A percentile compares a stretch with the other conserved stretches of the same genome.
Evolutionary conservation across 2,113 vertebrate genomes (phyloP).

Genomic region (Embiotoca jacksoni): DNA sequence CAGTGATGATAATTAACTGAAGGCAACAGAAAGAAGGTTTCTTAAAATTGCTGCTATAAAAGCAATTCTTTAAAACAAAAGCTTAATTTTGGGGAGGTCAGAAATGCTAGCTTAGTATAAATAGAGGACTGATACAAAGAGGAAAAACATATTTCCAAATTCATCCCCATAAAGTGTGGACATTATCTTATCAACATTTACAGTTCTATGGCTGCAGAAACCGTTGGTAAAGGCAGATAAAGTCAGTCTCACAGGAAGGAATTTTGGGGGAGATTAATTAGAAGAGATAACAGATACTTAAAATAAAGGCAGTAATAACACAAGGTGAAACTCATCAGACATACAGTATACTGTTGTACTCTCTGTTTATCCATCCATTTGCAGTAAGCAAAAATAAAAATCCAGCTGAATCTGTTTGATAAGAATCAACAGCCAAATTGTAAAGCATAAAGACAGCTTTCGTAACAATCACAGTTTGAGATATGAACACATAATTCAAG

Average conservation of each 20-base stretch:
- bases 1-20: constrained; percentile 17
- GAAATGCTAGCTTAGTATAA: not conserved
- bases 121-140: not conserved
- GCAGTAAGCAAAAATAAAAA: not conserved
- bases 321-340: too few relatives aligned
- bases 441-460: not conserved
- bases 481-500: not conserved
- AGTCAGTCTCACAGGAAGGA: not conserved
- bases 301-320: too few relatives aligned
- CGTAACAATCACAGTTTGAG: not conserved
- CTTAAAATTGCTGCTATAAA: constrained; percentile 1
- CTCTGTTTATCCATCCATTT: too few relatives aligned
- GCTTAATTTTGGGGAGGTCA: constrained; percentile 1
- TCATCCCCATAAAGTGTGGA: not conserved
- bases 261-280: not conserved
- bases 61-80: not conserved
- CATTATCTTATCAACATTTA: not conserved
- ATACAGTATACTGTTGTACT: too few relatives aligned
- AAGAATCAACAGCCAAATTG: constrained; percentile 7
- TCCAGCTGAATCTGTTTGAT: constrained; percentile 6
- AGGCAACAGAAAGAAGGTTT: constrained; percentile 5
- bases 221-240: constrained; percentile 1
- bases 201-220: constrained; percentile 3
- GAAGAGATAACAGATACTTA: too few relatives aligned
- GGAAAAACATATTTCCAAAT: constrained; percentile 8